Evolutionary conservation across 1,140 invertebrate genomes (phyloP), one percentile per base, ranked within the genome.

Genomic region (Ruditapes philippinarum): DNA sequence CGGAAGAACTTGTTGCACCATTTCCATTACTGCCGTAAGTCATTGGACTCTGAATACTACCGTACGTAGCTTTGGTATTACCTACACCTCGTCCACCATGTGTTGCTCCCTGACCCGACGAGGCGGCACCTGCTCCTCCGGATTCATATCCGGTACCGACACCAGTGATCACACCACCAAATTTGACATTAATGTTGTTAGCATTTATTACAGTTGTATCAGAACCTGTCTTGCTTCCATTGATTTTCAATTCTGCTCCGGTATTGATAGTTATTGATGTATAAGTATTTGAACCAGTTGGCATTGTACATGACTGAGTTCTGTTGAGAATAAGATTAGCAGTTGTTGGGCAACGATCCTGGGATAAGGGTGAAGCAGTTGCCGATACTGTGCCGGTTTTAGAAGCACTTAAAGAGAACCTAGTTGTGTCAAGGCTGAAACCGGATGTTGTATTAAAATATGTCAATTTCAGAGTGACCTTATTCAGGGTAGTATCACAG

Each of bases 21-120:
- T 84, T 88, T 31, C 93, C 94, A 91, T 89, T 94, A 62, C 94
- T 93, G 25, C 94, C 94, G 81, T 94, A 94, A 2, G 60, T 62
- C 25, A 65, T 90, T 17, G 94, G 94, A 17, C 36, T n/a, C 7
- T 80, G 76, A n/a, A 94, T 91, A 70, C 57, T 89, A 14, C 94
- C 94, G 84, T 94, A 94, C 0, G 89, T 73, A 49, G 57, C 38
- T 33, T 68, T 65, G 3, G 89, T 76, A 62, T 91, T 92, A 28
- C 88, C 78, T 28, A 87, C 81, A 17, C 93, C 93, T 42, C 83
- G 57, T 12, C 94, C 94, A 33, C 92, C 94, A 81, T 92, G 78
- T 25, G 90, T 89, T 0, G 91, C 92, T 40, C 91, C 92, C 60
- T 81, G 60, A 9, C 86, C 51, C 31, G 90, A 60, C 9, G 84